These are phyloP conservation scores for Micromesistius poutassou DNA, from an alignment of 2,797 vertebrate genomes.

Conservation along the genomic window DNA sequence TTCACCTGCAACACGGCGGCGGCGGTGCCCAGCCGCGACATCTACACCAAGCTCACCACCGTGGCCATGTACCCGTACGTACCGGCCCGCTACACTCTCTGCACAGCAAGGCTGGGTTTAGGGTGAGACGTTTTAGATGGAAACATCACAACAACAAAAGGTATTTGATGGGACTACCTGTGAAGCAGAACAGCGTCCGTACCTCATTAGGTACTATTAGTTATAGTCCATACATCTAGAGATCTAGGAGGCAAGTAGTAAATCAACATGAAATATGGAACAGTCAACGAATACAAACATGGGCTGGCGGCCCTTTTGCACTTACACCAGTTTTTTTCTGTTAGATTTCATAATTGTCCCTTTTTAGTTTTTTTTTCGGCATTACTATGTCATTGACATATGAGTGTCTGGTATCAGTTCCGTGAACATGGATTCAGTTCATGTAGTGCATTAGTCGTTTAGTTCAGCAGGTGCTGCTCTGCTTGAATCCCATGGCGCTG, in stretches of 20 bases:
- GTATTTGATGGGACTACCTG: not conserved
- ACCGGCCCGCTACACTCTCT: constrained; percentile 13
- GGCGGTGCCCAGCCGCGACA: constrained; percentile 82
- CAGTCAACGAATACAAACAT: not conserved
- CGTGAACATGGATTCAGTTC: not conserved
- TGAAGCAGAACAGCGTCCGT: not conserved
- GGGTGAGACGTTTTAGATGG: not conserved
- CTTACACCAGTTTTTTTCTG: not conserved
- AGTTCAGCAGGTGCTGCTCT: not conserved
- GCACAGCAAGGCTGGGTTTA: not conserved
- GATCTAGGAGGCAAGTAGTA: not conserved
- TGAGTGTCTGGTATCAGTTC: not conserved
- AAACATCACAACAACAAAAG: not conserved
- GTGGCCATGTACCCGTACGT: constrained; percentile 99
- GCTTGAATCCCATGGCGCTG: not conserved
- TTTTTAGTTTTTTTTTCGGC: no score
- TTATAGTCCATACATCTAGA: not conserved
- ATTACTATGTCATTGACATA: not conserved
- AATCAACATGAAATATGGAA: not conserved
- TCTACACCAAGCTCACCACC: constrained; percentile 93
- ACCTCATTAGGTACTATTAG: not conserved
- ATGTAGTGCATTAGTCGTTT: not conserved
- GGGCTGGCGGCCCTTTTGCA: not conserved
- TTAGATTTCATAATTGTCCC: not conserved
- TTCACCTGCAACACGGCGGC: constrained; percentile 87